Base-by-base conservation (phyloP, 2,113 vertebrate genomes). In the Nothoprocta pentlandii region DNA sequence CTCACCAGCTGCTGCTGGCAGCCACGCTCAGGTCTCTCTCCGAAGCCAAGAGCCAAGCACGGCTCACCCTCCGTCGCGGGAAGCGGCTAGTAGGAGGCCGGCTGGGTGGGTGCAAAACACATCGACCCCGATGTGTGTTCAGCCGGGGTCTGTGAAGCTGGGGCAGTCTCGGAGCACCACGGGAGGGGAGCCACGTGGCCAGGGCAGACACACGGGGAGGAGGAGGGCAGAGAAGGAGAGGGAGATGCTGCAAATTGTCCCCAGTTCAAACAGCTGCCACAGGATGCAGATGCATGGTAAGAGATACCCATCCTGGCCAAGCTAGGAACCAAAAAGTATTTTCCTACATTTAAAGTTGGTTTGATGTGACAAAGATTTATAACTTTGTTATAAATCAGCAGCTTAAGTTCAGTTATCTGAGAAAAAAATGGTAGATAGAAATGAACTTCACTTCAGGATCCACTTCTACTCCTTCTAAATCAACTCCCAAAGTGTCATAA, bases 131-230 rank as follows among this genome's bases (percentile, higher is more conserved):
- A 56, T 16, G 54, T 30, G 54, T 30, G 54, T 16, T 28, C 10
- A 5, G 54, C 54, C 9, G 30, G 54, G 15, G 54, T 16, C 15
- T 30, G 28, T 8, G 23, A 54, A 56, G 28, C 54, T 30, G 74
- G 20, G 51, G 17, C 1, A 0, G 44, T 4, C 16, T 6, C 25
- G 64, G 46, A 54, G 23, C 8, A 28, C 22, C 1, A 1, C 2
- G 9, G 0, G 1, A 46, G 59, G 25, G 39, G 44, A 80, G 25
- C 9, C 5, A 47, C 9, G 8, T 0, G 22, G 61, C 21, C 74
- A 53, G n/a, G 13, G 12, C 16, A 25, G 59, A 69, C 49, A 0
- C 0, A 61, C 20, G 6, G 10, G 17, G 21, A 59, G 26, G 49
- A 67, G 25, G 51, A 16, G 16, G 30, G 4, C 1, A 63, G 70